A percentile compares a stretch with the other conserved stretches of the same genome.
phyloP scores from a whole-genome alignment of 2,888 invertebrate species.

The Temnothorax ravouxi region DNA sequence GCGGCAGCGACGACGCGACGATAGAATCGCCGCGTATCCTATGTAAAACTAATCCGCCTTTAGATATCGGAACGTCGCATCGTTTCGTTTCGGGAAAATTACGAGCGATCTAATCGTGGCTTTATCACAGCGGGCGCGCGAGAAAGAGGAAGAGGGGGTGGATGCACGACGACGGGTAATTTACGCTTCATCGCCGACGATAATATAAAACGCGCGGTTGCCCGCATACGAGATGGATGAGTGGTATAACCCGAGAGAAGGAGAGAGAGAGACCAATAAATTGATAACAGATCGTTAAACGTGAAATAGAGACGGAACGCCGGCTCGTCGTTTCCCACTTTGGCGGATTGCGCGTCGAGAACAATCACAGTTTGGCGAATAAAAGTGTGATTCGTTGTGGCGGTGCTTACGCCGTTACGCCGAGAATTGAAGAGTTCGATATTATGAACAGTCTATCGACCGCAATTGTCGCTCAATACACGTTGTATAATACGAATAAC shows the following conservation, averaged over 20 bases:
- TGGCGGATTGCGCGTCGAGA: slow-evolving; percentile 15
- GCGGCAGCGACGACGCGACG: neutral
- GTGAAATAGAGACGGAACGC: slow-evolving; percentile 57
- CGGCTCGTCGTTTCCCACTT: slow-evolving; percentile 41
- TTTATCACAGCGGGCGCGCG: slow-evolving; percentile 33
- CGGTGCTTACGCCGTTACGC: slow-evolving; percentile 23
- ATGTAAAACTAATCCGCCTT: slow-evolving; percentile 30
- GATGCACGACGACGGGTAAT: slow-evolving; percentile 48
- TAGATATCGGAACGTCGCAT: neutral
- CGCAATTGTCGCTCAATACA: slow-evolving; percentile 31
- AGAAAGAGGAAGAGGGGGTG: neutral
- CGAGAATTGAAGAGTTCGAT: slow-evolving; percentile 26
- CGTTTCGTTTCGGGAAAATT: slow-evolving; percentile 44
- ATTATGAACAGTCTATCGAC: slow-evolving; percentile 36
- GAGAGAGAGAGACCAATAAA: slow-evolving; percentile 53
- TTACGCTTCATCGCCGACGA: slow-evolving; percentile 43
- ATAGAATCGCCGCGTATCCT: neutral
- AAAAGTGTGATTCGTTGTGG: slow-evolving; percentile 33
- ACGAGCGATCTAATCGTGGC: slow-evolving; percentile 44
- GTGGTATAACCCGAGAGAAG: neutral
- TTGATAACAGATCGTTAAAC: slow-evolving; percentile 70
- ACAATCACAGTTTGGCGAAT: slow-evolving; percentile 44
- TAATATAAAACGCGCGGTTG: slow-evolving; percentile 50
- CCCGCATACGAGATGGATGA: slow-evolving; percentile 8
- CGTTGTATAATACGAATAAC: slow-evolving; percentile 26